Base-by-base conservation (phyloP, 2,888 invertebrate genomes). In the Plebejus argus region DNA sequence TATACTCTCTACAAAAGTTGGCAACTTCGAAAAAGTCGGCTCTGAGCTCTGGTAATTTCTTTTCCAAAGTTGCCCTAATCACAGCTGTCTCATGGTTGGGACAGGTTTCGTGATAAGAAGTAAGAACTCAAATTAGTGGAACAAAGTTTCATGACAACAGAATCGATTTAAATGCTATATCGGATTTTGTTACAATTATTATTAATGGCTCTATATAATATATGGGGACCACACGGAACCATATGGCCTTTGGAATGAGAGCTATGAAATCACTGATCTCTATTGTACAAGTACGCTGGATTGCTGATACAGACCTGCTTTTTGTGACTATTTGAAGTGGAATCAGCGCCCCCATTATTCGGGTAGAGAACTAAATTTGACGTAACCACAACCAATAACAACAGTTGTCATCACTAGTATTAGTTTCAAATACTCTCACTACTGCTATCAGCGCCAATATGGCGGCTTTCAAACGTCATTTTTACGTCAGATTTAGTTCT, bases 241-340 rank as follows among this genome's bases (percentile, higher is more conserved):
- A 66, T 66, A 66, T 66, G 33, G 66, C 33, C 28, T 66, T 28
- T 66, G 33, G 66, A 66, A 66, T 28, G 61, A 23, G 66, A 66
- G 66, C 66, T 28, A 15, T 66, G 66, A 66, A 66, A 66, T 66
- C 66, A n/a, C n/a, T n/a, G n/a, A n/a, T n/a, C n/a, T n/a, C n/a
- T n/a, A n/a, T n/a, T n/a, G n/a, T n/a, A n/a, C n/a, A n/a, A n/a
- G n/a, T n/a, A n/a, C n/a, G n/a, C n/a, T n/a, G n/a, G n/a, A n/a
- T n/a, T n/a, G n/a, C n/a, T n/a, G n/a, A n/a, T n/a, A n/a, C n/a
- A n/a, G n/a, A n/a, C n/a, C n/a, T n/a, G n/a, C n/a, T n/a, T n/a
- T n/a, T n/a, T n/a, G n/a, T n/a, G n/a, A n/a, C n/a, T n/a, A n/a
- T n/a, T n/a, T n/a, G n/a, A n/a, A n/a, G n/a, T n/a, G n/a, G n/a